Percentiles rank a stretch among this genome's conserved stretches.
Evolutionary conservation across 1,140 invertebrate species (phyloP).

Genomic region (Brachionus plicatilis): DNA sequence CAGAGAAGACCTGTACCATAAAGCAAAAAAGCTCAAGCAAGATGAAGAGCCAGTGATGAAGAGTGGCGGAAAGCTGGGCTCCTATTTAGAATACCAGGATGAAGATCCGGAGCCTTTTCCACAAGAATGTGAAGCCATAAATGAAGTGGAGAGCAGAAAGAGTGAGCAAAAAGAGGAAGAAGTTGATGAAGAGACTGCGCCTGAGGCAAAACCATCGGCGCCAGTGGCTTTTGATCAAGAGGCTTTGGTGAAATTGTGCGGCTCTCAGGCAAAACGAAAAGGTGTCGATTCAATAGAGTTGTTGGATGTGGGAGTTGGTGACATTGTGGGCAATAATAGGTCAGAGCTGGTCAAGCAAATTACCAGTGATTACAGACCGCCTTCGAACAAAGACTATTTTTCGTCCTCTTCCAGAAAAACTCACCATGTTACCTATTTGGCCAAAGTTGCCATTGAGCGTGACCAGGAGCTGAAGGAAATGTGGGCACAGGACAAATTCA

Average conservation of each 20-base stretch:
- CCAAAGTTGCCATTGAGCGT: conserved; percentile 15
- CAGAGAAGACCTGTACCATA: background rate
- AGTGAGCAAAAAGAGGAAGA: background rate
- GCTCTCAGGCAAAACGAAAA: background rate
- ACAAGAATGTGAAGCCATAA: background rate
- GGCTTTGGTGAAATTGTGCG: conserved; percentile 13
- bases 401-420: background rate
- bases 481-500: conserved; percentile 25
- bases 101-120: background rate
- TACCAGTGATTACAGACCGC: background rate
- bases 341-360: conserved; percentile 34
- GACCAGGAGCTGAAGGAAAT: background rate
- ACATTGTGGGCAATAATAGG: conserved; percentile 21
- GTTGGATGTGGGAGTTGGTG: background rate
- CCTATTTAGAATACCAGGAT: background rate
- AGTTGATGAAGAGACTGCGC: background rate
- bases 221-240: conserved; percentile 15
- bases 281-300: background rate
- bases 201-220: background rate
- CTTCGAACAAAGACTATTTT: conserved; percentile 39
- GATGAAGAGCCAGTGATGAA: background rate
- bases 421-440: conserved; percentile 35
- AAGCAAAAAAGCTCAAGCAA: background rate
- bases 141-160: background rate
- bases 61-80: background rate